Evolutionary conservation across 1,140 invertebrate genomes (phyloP).

Genomic region (Magallana angulata): DNA sequence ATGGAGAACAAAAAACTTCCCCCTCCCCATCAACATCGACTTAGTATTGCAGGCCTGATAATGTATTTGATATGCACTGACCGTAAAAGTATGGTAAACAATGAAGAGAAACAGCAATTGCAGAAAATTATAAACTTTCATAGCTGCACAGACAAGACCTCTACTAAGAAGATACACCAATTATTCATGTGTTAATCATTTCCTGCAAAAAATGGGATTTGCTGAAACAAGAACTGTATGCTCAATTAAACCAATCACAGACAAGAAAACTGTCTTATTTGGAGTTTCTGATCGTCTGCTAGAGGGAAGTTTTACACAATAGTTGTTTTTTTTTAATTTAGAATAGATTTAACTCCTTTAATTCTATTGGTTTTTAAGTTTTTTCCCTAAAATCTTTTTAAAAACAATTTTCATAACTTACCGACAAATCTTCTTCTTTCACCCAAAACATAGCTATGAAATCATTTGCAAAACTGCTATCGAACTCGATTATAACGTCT

Average conservation of each 20-base stretch:
- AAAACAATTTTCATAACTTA: too few relatives aligned
- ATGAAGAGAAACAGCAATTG: not conserved
- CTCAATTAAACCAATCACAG: constrained; percentile 9
- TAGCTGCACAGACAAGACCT: not conserved
- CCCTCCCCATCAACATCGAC: too few relatives aligned
- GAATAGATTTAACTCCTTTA: not conserved
- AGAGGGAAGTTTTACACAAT: not conserved
- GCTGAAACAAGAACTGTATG: constrained; percentile 1
- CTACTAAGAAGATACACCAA: not conserved
- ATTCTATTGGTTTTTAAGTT: not conserved
- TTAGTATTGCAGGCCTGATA: too few relatives aligned
- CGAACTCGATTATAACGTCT: too few relatives aligned
- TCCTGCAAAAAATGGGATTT: not conserved
- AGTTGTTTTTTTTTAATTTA: not conserved
- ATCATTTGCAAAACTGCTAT: too few relatives aligned
- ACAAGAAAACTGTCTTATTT: not conserved
- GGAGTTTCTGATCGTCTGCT: too few relatives aligned
- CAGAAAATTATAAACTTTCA: not conserved
- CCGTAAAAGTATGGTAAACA: not conserved
- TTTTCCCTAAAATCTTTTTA: too few relatives aligned
- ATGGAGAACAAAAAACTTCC: too few relatives aligned
- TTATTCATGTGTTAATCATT: constrained; percentile 1
- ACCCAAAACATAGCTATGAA: too few relatives aligned
- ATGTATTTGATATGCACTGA: not conserved
- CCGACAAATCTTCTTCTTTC: too few relatives aligned